phyloP scores from a whole-genome alignment of 2,888 invertebrate genomes.

The Flexamia atlantica region DNA sequence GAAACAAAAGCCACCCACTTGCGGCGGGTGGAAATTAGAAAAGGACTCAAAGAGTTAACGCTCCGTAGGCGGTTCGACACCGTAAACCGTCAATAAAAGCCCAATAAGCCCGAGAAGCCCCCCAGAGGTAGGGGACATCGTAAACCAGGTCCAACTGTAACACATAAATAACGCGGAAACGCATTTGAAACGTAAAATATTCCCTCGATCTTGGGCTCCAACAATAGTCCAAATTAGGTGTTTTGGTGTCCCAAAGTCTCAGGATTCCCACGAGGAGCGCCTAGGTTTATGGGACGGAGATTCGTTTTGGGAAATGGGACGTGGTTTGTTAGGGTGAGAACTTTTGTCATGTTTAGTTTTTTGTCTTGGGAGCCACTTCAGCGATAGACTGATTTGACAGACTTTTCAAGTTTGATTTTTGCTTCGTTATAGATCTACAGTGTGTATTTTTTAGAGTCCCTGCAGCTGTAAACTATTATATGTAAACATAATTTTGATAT shows the following conservation, averaged over 20 bases:
- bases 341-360: no score
- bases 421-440: no score
- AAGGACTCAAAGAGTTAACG: conserved; percentile 22
- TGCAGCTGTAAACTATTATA: no score
- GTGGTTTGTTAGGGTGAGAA: not conserved
- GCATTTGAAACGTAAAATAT: conserved; percentile 45
- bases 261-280: not conserved
- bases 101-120: conserved; percentile 52
- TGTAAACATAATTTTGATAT: no score
- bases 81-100: conserved; percentile 38
- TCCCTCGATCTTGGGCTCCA: not conserved
- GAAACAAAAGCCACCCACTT: not conserved
- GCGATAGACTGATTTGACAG: no score
- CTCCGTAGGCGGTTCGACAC: conserved; percentile 11
- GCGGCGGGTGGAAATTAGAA: conserved; percentile 19
- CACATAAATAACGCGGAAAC: conserved; percentile 51
- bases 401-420: no score
- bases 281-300: not conserved
- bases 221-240: conserved; percentile 45
- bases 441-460: no score
- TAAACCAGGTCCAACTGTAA: conserved; percentile 19
- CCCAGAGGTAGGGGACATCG: conserved; percentile 27
- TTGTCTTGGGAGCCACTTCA: no score
- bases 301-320: not conserved
- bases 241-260: not conserved